Evolutionary conservation across 2,888 invertebrate species (phyloP), one percentile per base, ranked within the genome.

Genomic region (Metallyticus violacea): DNA sequence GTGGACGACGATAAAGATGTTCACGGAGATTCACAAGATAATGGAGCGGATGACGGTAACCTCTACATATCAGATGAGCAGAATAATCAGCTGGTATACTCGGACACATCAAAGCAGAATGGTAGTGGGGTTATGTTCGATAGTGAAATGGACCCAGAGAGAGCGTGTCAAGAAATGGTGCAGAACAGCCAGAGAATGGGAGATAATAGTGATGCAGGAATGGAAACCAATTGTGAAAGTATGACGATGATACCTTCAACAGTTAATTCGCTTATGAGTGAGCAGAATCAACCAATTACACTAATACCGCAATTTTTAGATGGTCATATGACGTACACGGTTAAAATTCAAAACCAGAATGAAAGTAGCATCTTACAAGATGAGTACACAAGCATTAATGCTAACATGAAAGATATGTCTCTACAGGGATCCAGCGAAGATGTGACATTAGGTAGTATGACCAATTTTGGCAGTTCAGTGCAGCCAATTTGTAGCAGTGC

Each of bases 1-100:
- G 90, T 91, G 82, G 90, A 90, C 80, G 86, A 85, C 30, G 40
- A 79, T n/a, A 79, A 87, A 87, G 15, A 28, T 29, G 28, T 83
- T 26, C 77, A 77, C 15, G n/a, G 77, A 26, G 83, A 83, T 83
- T 15, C 77, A n/a, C 25, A 40, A 9, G 85, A 87, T 79, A 15
- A 80, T 78, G 78, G 27, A 27, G 81, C 40, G 26, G 62, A 28
- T n/a, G 86, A 62, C 4, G 81, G 62, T 80, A 83, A 79, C 82
- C 15, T 87, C 15, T 85, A 85, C 40, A 85, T 86, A 40, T 77
- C 82, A n/a, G 82, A 82, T 82, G 86, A 81, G n/a, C 30, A 29
- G 25, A 82, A 81, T 26, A 76, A 25, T 2, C 88, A 86, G 7
- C 79, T 88, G 28, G 77, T 85, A 62, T 88, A 86, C 27, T 86